Evolutionary conservation across 2,113 vertebrate species (phyloP), one percentile per base, ranked within the genome.

Genomic region (Gallinago jamesoni): DNA sequence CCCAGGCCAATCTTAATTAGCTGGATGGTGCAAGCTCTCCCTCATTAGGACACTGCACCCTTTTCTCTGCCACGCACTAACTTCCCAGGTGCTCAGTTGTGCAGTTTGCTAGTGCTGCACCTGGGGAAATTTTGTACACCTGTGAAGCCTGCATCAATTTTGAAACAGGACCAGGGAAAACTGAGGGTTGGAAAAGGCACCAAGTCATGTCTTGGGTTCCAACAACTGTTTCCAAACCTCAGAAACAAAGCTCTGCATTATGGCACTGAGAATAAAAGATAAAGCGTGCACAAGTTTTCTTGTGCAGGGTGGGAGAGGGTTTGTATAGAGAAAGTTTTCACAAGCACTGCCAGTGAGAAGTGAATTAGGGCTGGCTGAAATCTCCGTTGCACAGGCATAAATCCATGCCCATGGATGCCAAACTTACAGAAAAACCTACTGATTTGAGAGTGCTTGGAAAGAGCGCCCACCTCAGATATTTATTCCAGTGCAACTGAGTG

Each of bases 391-490:
- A 27, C 2, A 14, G 37, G 18, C 23, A n/a, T 33, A 66, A 88
- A 67, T 18, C 24, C 22, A 6, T 22, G 52, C 31, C 28, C 3
- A 2, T 28, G 24, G 4, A n/a, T 67, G 10, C 21, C 30, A 57
- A 62, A 20, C 6, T 57, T 52, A 56, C 1, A 63, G 62, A 66
- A 64, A 86, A 55, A 2, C 10, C 37, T 41, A 21, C 22, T 80
- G 55, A 70, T 90, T 67, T 89, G 53, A 57, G 47, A 57, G 33
- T n/a, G 14, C 16, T 86, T 45, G 4, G 13, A 64, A 24, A 27
- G 9, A 66, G 20, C 39, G 1, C 4, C 47, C 17, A 47, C 8
- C 0, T 63, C 45, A n/a, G 11, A 0, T 39, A 62, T 37, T 81
- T 68, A 53, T 45, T 78, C 10, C 73, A 31, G 11, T n/a, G 47